phyloP scores from a whole-genome alignment of 1,140 invertebrate genomes.

The Bombus polaris region DNA sequence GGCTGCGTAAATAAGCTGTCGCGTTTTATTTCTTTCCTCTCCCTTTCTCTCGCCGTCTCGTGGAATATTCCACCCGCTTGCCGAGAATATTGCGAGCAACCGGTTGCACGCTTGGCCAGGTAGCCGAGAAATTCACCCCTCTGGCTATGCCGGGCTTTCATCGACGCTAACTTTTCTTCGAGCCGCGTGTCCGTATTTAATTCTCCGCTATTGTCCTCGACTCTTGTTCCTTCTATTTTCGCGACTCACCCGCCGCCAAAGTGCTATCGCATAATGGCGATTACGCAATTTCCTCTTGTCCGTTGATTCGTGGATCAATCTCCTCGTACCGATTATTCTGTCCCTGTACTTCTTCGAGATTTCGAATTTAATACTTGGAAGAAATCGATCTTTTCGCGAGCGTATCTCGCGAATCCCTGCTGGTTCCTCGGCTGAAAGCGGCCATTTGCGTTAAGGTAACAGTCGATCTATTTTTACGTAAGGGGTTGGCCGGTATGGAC shows the following conservation, averaged over 20 bases:
- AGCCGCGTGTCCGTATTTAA: not conserved
- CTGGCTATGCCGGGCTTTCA: conserved; percentile 50
- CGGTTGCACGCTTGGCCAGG: conserved; percentile 51
- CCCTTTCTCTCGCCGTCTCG: conserved; percentile 29
- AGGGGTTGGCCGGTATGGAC: conserved; percentile 66
- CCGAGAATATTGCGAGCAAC: conserved; percentile 56
- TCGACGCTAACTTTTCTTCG: conserved; percentile 3
- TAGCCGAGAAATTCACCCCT: conserved; percentile 66
- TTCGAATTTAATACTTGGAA: not conserved
- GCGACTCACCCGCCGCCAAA: not conserved
- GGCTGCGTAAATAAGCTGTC: conserved; percentile 66
- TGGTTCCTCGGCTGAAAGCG: not conserved
- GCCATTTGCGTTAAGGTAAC: not conserved
- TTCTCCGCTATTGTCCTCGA: not conserved
- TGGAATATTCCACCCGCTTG: conserved; percentile 55
- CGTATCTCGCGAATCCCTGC: not conserved
- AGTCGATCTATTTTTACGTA: conserved; percentile 76
- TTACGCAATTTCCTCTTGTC: not conserved
- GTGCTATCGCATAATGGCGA: not conserved
- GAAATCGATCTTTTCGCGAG: not conserved
- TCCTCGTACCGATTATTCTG: not conserved
- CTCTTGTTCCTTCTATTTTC: not conserved
- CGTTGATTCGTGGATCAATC: not conserved
- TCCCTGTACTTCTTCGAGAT: not conserved
- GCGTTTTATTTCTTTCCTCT: conserved; percentile 61